Base-by-base conservation (phyloP, 2,888 invertebrate species). In the Shargacucullia verbasci region DNA sequence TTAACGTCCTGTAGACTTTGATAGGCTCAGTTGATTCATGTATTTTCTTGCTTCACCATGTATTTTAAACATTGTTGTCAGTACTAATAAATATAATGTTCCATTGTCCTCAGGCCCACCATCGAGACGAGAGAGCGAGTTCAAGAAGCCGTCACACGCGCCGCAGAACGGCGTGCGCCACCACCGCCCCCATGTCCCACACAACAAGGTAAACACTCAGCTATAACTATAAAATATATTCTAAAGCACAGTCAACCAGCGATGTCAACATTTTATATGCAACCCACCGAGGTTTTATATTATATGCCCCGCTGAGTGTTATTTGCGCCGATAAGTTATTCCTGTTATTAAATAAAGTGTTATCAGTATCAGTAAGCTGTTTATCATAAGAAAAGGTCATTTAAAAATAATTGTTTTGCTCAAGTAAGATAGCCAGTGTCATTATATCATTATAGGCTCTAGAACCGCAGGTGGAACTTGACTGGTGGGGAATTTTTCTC, bases 121-220 rank as follows among this genome's bases (percentile, higher is more conserved):
- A 77, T 91, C 95, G 46, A 92, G 95, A 77, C 85, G 95, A 80
- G 86, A 95, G 85, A 88, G 94, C 87, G 94, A 95, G 90, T 95
- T 96, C 92, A 95, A 96, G 87, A 95, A 95, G 83, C 95, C 95
- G 20, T 89, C 94, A 77, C 93, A 95, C 89, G 94, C 95, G 79
- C 86, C 91, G 47, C 89, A 92, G 78, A 91, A 94, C 85, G 91
- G 92, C 34, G 78, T 76, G 55, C 89, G 94, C 65, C 92, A 91
- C 78, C 92, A 89, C 76, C 90, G 92, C 73, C 85, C 90, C 64
- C 92, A 90, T 78, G 59, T 74, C 52, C 78, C 84, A 57, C 90
- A 90, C 84, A 87, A 84, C 83, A 92, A 92, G 91, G 93, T 92
- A 82, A 79, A 60, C 59, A 64, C 38, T 14, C 29, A 20, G 27